These are phyloP conservation scores for Tachuris rubrigastra DNA, from an alignment of 2,113 vertebrate genomes.

Conservation along the genomic window DNA sequence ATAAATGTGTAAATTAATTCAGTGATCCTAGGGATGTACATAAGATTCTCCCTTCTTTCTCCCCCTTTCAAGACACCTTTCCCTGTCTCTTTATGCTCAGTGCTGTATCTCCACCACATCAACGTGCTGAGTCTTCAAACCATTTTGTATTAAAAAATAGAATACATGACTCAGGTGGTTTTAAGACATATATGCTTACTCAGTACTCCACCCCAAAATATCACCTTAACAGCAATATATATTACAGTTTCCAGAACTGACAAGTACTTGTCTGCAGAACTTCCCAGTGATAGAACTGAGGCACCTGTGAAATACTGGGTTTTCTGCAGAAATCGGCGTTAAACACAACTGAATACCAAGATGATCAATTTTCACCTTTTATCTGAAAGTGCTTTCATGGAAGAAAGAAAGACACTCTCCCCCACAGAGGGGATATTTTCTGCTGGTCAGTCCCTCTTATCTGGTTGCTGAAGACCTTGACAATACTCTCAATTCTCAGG, in stretches of 20 bases:
- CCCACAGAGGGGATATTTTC: background rate
- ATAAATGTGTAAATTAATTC: background rate
- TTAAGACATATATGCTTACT: background rate
- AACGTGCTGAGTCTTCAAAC: background rate
- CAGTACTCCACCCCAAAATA: background rate
- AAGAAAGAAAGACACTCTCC: background rate
- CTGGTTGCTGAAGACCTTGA: background rate
- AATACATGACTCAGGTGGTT: slow-evolving; percentile 11
- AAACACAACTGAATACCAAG: background rate
- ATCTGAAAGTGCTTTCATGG: background rate
- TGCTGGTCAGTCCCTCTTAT: background rate
- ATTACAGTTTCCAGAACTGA: background rate
- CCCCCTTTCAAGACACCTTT: background rate
- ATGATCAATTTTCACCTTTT: background rate
- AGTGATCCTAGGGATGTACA: background rate
- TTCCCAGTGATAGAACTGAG: rapidly evolving
- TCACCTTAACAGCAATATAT: background rate
- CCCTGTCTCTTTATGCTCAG: background rate
- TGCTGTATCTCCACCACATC: background rate
- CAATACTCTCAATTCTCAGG: background rate
- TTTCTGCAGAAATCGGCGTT: background rate
- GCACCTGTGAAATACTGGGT: background rate
- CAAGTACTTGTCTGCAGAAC: background rate
- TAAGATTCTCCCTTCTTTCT: background rate
- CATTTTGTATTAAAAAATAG: slow-evolving; percentile 5